These are phyloP conservation scores for Strongylocentrotus purpuratus DNA, from an alignment of 35 echinoderm and acorn worm species.

Conservation along the genomic window DNA sequence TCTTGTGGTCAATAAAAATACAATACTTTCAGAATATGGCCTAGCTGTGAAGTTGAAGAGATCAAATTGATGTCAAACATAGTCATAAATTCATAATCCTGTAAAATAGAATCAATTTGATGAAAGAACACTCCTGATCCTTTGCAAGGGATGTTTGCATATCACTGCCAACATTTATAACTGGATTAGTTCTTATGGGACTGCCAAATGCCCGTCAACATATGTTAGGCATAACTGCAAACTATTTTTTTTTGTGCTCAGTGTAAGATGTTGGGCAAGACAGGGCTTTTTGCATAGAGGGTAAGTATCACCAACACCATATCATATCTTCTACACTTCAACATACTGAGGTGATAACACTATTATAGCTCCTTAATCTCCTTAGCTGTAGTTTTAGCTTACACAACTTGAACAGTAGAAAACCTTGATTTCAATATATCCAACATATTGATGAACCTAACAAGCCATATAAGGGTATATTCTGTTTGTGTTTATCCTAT, in stretches of 20 bases:
- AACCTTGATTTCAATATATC: no score
- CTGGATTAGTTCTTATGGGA: neutral
- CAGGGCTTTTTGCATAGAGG: neutral
- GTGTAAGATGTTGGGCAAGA: neutral
- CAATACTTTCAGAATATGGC: neutral
- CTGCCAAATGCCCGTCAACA: neutral
- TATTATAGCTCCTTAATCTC: no score
- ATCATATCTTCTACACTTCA: no score
- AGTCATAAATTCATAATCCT: neutral
- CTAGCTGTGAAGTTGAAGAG: neutral
- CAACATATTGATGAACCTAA: no score
- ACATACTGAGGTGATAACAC: no score
- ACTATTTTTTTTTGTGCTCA: neutral
- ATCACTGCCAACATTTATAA: constrained; percentile 11
- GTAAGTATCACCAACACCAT: neutral
- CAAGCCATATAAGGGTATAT: no score
- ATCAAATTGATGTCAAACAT: neutral
- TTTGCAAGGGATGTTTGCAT: neutral
- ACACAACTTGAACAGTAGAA: no score
- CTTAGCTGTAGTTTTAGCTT: no score
- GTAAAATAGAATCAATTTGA: neutral
- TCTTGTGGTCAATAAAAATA: neutral
- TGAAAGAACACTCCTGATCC: neutral
- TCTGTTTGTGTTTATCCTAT: no score
- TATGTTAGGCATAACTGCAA: neutral